Conservation (phyloP, 2,888 invertebrate species). For the Acholoe squamosa region DNA sequence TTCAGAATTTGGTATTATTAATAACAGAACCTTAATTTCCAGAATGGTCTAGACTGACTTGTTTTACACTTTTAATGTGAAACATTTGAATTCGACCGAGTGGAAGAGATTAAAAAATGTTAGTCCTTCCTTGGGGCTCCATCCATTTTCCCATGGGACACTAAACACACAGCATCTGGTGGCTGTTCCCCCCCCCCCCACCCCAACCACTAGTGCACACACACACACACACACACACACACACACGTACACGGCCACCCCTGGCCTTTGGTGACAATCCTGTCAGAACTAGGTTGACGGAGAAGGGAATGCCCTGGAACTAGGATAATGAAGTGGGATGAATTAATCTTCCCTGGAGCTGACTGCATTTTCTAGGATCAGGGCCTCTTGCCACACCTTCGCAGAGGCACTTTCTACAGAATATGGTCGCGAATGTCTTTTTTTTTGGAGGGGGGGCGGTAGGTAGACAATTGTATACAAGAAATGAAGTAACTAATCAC, state of each 20-base stretch:
- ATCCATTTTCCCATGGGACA: not conserved
- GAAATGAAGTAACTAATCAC: no score
- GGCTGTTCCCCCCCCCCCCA: not conserved
- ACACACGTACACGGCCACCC: no score
- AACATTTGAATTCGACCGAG: not conserved
- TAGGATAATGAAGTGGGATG: constrained; percentile 6
- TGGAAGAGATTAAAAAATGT: not conserved
- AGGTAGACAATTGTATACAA: no score
- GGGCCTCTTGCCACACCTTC: no score
- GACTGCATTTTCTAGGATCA: not conserved
- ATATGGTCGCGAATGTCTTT: no score
- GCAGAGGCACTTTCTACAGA: no score
- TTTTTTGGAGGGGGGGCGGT: no score
- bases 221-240: no score
- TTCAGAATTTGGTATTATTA: no score
- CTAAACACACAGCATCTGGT: constrained; percentile 19
- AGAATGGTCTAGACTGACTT: no score
- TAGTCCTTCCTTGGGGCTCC: not conserved
- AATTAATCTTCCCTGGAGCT: not conserved
- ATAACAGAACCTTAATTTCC: no score
- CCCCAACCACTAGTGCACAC: not conserved
- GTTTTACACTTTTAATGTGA: no score
- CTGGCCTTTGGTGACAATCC: not conserved
- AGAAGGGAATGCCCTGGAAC: not conserved
- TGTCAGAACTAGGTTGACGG: not conserved